phyloP scores from a whole-genome alignment of 2,888 invertebrate genomes.

The Zeuzera pyrina region DNA sequence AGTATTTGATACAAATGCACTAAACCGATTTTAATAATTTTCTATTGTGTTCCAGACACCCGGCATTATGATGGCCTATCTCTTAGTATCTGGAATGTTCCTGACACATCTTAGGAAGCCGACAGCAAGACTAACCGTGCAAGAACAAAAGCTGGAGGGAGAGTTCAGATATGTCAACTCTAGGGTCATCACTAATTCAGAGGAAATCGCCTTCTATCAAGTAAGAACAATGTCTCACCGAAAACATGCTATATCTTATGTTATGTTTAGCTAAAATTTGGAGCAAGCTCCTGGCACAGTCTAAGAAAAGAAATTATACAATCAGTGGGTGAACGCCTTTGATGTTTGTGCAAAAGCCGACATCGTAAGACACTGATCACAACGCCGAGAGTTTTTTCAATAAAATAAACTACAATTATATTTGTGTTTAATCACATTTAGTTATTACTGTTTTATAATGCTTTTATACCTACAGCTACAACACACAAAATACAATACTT shows the following conservation, averaged over 20 bases:
- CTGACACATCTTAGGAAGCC: conserved; percentile 91
- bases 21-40: too few relatives aligned
- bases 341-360: too few relatives aligned
- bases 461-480: too few relatives aligned
- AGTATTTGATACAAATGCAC: too few relatives aligned
- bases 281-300: too few relatives aligned
- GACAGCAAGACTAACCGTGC: conserved; percentile 88
- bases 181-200: conserved; percentile 95
- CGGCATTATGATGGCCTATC: conserved; percentile 87
- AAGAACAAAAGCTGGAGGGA: conserved; percentile 97
- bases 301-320: not conserved
- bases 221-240: conserved; percentile 57
- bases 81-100: conserved; percentile 88
- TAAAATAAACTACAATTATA: too few relatives aligned
- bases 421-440: too few relatives aligned
- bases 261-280: too few relatives aligned
- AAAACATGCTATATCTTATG: not conserved
- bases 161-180: conserved; percentile 98
- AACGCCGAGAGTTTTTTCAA: not conserved
- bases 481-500: too few relatives aligned
- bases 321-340: not conserved
- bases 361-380: too few relatives aligned
- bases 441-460: too few relatives aligned
- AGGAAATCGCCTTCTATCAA: conserved; percentile 90
- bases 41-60: conserved; percentile 81